These are phyloP conservation scores for Macrotis lagotis DNA, from an alignment of 2,113 vertebrate genomes.

Conservation along the genomic window DNA sequence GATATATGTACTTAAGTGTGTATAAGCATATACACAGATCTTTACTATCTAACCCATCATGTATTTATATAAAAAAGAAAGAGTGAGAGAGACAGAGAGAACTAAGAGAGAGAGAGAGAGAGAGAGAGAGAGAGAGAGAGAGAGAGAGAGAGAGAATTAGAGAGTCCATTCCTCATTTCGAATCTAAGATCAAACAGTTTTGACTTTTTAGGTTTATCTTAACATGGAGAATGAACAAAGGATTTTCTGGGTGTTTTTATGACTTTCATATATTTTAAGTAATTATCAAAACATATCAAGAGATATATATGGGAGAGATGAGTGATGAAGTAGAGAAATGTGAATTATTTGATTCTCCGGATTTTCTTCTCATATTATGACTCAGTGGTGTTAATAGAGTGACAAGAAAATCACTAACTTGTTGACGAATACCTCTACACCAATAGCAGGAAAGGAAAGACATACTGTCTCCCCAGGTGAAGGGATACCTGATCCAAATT, in stretches of 20 bases:
- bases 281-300: background rate
- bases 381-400: background rate
- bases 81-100: no score
- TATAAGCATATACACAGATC: background rate
- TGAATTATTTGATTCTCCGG: background rate
- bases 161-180: background rate
- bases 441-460: constrained; percentile 33
- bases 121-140: no score
- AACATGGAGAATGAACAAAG: background rate
- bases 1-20: background rate
- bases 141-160: no score
- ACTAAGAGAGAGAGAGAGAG: no score
- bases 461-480: constrained; percentile 10
- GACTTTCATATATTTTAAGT: background rate
- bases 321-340: background rate
- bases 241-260: background rate
- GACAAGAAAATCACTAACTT: constrained; percentile 17
- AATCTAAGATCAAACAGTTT: background rate
- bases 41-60: background rate
- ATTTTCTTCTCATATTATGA: background rate
- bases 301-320: background rate
- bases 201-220: background rate
- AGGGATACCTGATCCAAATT: constrained; percentile 37
- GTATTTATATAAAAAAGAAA: no score
- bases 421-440: constrained; percentile 10